Base-by-base conservation (phyloP, 2,797 vertebrate genomes). In the Chromobotia macracanthus region DNA sequence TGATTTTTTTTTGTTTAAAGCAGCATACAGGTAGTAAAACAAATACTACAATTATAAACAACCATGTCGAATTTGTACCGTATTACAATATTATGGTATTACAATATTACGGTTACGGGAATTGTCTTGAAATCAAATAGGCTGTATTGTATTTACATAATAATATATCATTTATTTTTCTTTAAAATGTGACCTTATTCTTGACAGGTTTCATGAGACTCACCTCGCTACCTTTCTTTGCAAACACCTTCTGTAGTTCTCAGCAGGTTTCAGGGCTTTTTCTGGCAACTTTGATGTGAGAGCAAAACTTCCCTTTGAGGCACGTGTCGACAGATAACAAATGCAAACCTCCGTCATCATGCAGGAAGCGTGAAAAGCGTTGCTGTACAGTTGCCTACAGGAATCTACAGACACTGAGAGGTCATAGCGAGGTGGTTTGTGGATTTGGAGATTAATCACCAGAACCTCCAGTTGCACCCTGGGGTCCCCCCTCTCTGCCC, bases 361-460 rank as follows among this genome's bases (percentile, higher is more conserved):
- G 58, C 5, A 16, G 28, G 16, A 41, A 19, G 35, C 31, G 31
- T 38, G 31, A 35, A 19, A 44, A 66, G 9, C 21, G 65, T 31
- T 58, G 41, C 55, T 38, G 50, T 69, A 48, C 55, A 23, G 53
- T 21, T 69, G 53, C 1, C 1, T 4, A 13, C 44, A 69, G 53
- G 58, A 8, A 60, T 1, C 1, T 4, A 13, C 44, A 69, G 53
- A 68, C 12, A 60, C 38, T 13, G n/a, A 61, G 55, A 51, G 66
- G 66, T 61, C 65, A 51, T n/a, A 70, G 55, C 35, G 31, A 70
- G 75, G 64, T 41, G 31, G 75, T 46, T 16, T 1, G 74, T 56
- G 63, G 63, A 67, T 76, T 76, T 8, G 44, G 70, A 73, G 31
- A 73, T 65, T 58, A 80, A 73, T 23, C 50, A 53, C 19, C 69